A percentile compares a stretch with the other conserved stretches of the same genome.
These are phyloP conservation scores for Lepus timidus DNA, from an alignment of 2,113 vertebrate genomes.

Conservation along the genomic window DNA sequence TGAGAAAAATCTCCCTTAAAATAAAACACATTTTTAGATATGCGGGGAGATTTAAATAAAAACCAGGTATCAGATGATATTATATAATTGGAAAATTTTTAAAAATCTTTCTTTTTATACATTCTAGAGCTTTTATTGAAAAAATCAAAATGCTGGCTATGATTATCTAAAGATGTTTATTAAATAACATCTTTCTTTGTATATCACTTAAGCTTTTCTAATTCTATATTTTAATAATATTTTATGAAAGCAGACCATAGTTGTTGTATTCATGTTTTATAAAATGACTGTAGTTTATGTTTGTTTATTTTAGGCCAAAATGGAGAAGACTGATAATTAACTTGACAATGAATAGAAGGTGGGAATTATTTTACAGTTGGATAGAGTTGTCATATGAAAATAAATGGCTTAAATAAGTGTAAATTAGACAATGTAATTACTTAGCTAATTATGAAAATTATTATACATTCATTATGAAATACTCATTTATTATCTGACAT, in stretches of 20 bases:
- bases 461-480: neutral
- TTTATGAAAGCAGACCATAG: neutral
- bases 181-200: neutral
- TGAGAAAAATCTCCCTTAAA: neutral
- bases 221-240: neutral
- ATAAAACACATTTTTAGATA: neutral
- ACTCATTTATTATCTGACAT: neutral
- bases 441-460: neutral
- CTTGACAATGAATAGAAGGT: constrained; percentile 24
- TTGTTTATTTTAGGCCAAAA: constrained; percentile 56
- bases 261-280: constrained; percentile 27
- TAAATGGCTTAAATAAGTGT: neutral
- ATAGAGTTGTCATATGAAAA: constrained; percentile 24
- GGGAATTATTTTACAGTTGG: constrained; percentile 61
- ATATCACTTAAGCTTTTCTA: neutral
- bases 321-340: constrained; percentile 41
- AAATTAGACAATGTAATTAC: neutral
- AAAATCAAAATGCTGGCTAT: neutral
- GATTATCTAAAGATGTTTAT: neutral
- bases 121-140: neutral
- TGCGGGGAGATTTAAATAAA: constrained; percentile 18
- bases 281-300: constrained; percentile 58
- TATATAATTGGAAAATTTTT: neutral
- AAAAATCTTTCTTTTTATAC: neutral
- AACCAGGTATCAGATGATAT: neutral